Evolutionary conservation across 2,888 invertebrate genomes (phyloP).

Genomic region (Euzetes globulus): DNA sequence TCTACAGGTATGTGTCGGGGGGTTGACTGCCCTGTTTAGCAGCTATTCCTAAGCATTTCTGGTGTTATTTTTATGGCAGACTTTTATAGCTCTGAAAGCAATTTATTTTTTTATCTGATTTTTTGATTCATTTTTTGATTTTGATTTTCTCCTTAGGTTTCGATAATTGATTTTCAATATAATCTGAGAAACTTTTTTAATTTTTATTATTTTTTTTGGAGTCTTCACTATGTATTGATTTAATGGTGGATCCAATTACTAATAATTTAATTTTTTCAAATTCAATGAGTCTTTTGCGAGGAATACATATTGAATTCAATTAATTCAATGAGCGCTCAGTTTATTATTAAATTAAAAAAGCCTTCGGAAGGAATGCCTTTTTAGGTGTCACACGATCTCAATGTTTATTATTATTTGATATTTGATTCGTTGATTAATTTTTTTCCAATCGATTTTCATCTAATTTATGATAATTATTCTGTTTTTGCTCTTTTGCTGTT

Average conservation of each 20-base stretch:
- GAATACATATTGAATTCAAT: too few relatives aligned
- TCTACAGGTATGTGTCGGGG: constrained; percentile 54
- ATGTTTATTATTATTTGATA: not conserved
- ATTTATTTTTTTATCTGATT: too few relatives aligned
- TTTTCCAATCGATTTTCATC: not conserved
- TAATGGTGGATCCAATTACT: too few relatives aligned
- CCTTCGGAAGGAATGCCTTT: not conserved
- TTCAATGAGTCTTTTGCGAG: too few relatives aligned
- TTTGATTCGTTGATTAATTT: not conserved
- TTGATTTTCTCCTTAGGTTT: not conserved
- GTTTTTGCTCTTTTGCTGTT: not conserved
- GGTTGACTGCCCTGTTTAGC: not conserved
- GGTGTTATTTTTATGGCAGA: too few relatives aligned
- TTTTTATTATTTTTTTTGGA: too few relatives aligned
- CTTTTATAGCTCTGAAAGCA: too few relatives aligned
- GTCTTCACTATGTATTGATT: too few relatives aligned
- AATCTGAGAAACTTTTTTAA: too few relatives aligned
- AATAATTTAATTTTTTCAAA: too few relatives aligned
- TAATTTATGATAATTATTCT: not conserved
- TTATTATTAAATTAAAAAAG: not conserved
- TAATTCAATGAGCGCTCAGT: too few relatives aligned
- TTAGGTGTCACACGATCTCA: not conserved
- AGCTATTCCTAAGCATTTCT: too few relatives aligned
- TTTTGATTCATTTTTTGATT: not conserved
- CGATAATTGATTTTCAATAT: not conserved